These are phyloP conservation scores for Cariama cristata DNA, from an alignment of 2,113 vertebrate genomes.

Conservation along the genomic window DNA sequence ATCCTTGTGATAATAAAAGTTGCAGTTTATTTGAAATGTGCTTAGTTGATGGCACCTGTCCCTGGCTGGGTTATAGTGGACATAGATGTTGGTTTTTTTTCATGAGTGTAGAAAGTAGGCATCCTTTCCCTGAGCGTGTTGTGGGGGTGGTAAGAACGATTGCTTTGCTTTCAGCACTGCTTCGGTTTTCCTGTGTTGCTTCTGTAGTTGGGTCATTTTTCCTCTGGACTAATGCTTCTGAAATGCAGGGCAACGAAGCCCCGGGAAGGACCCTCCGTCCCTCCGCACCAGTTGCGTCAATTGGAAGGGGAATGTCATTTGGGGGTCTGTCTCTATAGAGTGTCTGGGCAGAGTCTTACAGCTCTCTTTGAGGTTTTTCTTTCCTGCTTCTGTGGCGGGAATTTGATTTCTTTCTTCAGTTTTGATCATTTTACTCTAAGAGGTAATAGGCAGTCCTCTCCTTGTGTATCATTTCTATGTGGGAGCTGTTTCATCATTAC, in stretches of 20 bases:
- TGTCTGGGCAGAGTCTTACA: not conserved
- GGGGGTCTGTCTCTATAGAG: not conserved
- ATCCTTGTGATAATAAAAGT: not conserved
- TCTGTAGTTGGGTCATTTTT: not conserved
- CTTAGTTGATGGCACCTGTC: not conserved
- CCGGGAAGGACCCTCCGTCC: not conserved
- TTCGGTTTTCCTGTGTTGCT: not conserved
- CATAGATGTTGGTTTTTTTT: rapidly evolving
- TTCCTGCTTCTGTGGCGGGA: not conserved
- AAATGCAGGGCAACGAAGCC: not conserved
- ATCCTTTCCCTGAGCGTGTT: not conserved
- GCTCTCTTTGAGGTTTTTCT: not conserved
- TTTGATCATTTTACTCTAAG: not conserved
- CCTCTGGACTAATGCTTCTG: not conserved
- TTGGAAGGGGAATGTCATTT: not conserved
- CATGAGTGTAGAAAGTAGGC: not conserved
- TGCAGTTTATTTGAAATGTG: not conserved
- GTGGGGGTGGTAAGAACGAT: rapidly evolving
- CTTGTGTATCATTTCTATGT: not conserved
- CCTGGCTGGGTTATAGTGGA: not conserved
- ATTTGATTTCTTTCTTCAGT: not conserved
- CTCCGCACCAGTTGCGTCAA: not conserved
- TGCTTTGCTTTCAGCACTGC: not conserved
- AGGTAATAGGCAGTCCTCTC: not conserved
- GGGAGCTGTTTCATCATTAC: not conserved